Base-by-base conservation (phyloP, 2,113 vertebrate genomes). In the Vicugna pacos region DNA sequence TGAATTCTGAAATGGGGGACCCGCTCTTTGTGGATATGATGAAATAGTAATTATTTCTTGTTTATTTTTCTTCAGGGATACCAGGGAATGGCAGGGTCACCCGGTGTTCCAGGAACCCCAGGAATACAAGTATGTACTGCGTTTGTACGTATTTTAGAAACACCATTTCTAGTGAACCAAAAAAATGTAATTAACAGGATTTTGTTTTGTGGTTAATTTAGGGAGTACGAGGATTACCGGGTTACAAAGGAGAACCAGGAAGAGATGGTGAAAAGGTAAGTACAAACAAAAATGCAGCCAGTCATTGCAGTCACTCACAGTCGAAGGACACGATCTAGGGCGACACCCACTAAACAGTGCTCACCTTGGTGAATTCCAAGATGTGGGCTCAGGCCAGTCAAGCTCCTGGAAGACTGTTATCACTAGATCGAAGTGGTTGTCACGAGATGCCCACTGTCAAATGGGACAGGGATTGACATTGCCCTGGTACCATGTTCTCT, bases 171-270 rank as follows among this genome's bases (percentile, higher is more conserved):
- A 92, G 48, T 79, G 22, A 91, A 56, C 42, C 17, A 4, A 28
- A 83, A 48, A 26, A 35, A 48, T 6, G 22, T 77, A 50, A n/a
- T 67, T 97, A 94, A 80, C 58, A 83, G 13, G 3, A 87, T 64
- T 69, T 97, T 38, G 24, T 85, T 96, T 98, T 98, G 95, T 95
- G 60, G 35, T 96, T 97, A 96, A 96, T 90, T 94, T 92, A 99
- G 99, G 99, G 99, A 84, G 97, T 97, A 60, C 99, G 98, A 97
- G 99, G 99, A 38, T 96, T 98, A 42, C 98, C 98, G 73, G 99
- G 99, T 70, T 97, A 99, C 97, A 99, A 99, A 97, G 99, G 99
- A 96, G 99, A 99, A 75, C 98, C 98, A 73, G 99, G 99, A 92
- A 98, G 98, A 73, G 97, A 98, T 94, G 99, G 99, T 60, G 94